phyloP scores from a whole-genome alignment of 30 jellyfish, hydroid and myxozoan species.

The Chrysaora quinquecirrha region DNA sequence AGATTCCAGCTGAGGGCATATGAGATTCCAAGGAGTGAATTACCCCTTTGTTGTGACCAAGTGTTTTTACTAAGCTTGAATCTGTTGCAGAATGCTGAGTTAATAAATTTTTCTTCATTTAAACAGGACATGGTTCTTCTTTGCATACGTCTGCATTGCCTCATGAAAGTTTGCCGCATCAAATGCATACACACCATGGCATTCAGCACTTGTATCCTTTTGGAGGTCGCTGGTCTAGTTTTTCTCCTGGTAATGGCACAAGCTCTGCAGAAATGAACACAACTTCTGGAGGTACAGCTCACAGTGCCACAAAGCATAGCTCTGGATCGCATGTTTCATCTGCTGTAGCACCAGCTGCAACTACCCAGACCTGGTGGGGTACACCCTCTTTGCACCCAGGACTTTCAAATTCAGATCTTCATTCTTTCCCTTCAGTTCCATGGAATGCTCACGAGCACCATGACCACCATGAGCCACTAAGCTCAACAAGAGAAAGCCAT shows the following conservation, averaged over 20 bases:
- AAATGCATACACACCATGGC: neutral
- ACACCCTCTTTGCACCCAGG: slow-evolving; percentile 42
- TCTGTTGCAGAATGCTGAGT: no score
- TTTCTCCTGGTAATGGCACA: slow-evolving; percentile 58
- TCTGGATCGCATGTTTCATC: slow-evolving; percentile 39
- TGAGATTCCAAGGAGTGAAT: no score
- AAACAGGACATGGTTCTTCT: neutral
- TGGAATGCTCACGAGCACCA: slow-evolving; percentile 75
- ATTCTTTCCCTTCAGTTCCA: slow-evolving; percentile 46
- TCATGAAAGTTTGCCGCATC: neutral
- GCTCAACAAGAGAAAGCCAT: slow-evolving; percentile 42
- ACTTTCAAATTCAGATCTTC: slow-evolving; percentile 39
- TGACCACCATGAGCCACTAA: slow-evolving; percentile 61
- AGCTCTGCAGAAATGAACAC: slow-evolving; percentile 38
- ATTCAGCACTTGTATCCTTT: slow-evolving; percentile 46
- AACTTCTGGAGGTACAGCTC: slow-evolving; percentile 14
- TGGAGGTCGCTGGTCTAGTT: slow-evolving; percentile 61
- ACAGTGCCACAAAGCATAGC: slow-evolving; percentile 27
- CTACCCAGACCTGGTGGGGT: slow-evolving; percentile 61
- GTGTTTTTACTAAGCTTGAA: no score
- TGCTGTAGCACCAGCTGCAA: slow-evolving; percentile 18
- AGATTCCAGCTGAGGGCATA: no score
- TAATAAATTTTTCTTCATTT: neutral
- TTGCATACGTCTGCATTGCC: neutral
- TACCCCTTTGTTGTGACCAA: no score